Evolutionary conservation across 2,888 invertebrate species (phyloP), one percentile per base, ranked within the genome.

Genomic region (Drosophila quinaria): DNA sequence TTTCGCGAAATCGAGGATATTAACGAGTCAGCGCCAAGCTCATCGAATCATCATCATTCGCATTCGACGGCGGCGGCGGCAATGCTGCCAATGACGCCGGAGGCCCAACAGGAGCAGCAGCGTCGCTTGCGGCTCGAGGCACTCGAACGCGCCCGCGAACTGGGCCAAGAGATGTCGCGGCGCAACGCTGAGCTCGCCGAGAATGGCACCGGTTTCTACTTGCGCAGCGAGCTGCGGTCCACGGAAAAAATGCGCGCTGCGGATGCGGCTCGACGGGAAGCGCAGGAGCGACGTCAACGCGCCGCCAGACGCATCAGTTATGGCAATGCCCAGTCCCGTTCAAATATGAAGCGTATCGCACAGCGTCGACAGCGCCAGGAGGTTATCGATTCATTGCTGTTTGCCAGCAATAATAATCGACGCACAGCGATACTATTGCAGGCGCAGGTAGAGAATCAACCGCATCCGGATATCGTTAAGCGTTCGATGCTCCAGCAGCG

Each of bases 1-100:
- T 91, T 91, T n/a, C 80, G 81, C 2, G 80, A 91, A 13, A 91
- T 91, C 31, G 90, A 89, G 50, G 81, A 90, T 19, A 86, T 90
- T 4, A 90, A 85, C 17, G 82, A 80, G n/a, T 15, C 25, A 25
- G 1, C 61, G 4, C 55, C 74, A 51, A 56, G 35, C 17, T 29
- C 29, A 9, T 29, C 55, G 46, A 17, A 65, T 5, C 62, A 9
- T 29, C 29, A 29, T 29, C 29, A 29, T 29, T n/a, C n/a, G n/a
- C 29, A 29, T 29, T 2, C 1, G 5, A 0, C 25, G 25, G 6
- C 25, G 25, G 6, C 25, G 25, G 1, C 37, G 13, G 17, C 52
- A 15, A 2, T 60, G 58, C 13, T 75, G 58, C 71, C 69, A 2
- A 4, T 51, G 17, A 41, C 61, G 33, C 68, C 55, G 54, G 68